A percentile compares a stretch with the other conserved stretches of the same genome.
Conservation (phyloP, 2,113 vertebrate species). For the Boulengeromyrus knoepffleri region DNA sequence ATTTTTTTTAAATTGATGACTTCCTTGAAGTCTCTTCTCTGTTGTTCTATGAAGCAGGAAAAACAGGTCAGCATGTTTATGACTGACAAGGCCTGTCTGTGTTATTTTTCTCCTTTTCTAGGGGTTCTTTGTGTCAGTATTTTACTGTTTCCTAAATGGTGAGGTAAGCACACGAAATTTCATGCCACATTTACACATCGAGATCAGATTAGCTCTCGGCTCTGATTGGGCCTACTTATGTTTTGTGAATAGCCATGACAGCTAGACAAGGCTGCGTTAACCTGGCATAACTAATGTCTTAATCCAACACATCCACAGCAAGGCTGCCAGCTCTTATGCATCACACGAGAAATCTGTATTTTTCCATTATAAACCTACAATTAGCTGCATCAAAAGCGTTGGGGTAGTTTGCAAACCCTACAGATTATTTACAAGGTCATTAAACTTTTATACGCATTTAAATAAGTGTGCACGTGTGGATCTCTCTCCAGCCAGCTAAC, state of each 20-base stretch:
- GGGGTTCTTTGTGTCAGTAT: slow-evolving; percentile 98
- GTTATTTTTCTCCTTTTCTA: slow-evolving; percentile 50
- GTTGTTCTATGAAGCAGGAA: background rate
- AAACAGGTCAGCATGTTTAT: background rate
- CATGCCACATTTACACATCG: slow-evolving; percentile 5
- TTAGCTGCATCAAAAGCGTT: background rate
- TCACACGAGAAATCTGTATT: background rate
- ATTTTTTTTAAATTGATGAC: background rate
- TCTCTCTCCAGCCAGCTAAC: background rate
- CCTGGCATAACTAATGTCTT: background rate
- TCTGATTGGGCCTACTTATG: background rate
- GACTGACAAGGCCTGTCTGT: slow-evolving; percentile 4
- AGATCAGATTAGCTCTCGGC: background rate
- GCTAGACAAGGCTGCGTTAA: background rate
- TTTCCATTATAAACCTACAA: background rate
- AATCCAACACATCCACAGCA: background rate
- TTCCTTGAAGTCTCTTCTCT: background rate
- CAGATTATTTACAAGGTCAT: background rate
- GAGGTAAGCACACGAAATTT: slow-evolving; percentile 72
- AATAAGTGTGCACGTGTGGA: too few relatives aligned
- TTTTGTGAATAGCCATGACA: background rate
- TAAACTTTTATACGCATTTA: background rate
- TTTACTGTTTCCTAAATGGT: slow-evolving; percentile 98
- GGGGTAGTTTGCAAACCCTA: background rate
- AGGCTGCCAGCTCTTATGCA: background rate